These are phyloP conservation scores for Australoheros scitulus DNA, from an alignment of 2,113 vertebrate species.

Conservation along the genomic window DNA sequence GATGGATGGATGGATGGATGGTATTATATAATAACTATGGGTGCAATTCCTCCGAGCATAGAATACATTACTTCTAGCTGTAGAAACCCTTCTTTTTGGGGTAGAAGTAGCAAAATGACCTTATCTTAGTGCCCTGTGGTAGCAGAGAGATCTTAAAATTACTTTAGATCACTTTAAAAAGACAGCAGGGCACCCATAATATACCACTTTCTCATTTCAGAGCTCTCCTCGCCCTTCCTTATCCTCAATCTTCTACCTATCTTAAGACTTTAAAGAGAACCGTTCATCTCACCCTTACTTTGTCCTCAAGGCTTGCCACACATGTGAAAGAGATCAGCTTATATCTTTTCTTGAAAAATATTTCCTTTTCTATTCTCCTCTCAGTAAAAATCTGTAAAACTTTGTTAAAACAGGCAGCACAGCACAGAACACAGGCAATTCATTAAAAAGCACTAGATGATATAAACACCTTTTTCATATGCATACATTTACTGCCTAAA, in stretches of 20 bases:
- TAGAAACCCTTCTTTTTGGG: too few species aligned
- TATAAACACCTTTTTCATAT: not conserved
- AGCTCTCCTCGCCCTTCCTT: not conserved
- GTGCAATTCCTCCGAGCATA: too few species aligned
- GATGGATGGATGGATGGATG: not conserved
- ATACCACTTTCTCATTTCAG: not conserved
- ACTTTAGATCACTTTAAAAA: too few species aligned
- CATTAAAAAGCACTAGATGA: not conserved
- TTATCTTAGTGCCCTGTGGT: too few species aligned
- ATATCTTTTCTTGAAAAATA: not conserved
- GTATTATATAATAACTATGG: too few species aligned
- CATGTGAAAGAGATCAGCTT: slow-evolving; percentile 9
- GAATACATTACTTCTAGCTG: too few species aligned
- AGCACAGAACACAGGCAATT: not conserved
- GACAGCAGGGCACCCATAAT: too few species aligned
- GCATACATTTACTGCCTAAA: not conserved
- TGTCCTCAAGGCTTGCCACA: not conserved
- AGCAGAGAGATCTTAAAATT: too few species aligned
- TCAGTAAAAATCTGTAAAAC: not conserved
- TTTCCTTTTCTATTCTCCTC: not conserved
- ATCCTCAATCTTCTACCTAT: not conserved
- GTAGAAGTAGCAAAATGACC: too few species aligned
- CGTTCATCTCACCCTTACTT: slow-evolving; percentile 32
- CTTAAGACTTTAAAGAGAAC: slow-evolving; percentile 14
- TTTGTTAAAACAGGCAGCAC: not conserved